Conservation (phyloP, 2,888 invertebrate genomes). For the Stenodema calcarata region DNA sequence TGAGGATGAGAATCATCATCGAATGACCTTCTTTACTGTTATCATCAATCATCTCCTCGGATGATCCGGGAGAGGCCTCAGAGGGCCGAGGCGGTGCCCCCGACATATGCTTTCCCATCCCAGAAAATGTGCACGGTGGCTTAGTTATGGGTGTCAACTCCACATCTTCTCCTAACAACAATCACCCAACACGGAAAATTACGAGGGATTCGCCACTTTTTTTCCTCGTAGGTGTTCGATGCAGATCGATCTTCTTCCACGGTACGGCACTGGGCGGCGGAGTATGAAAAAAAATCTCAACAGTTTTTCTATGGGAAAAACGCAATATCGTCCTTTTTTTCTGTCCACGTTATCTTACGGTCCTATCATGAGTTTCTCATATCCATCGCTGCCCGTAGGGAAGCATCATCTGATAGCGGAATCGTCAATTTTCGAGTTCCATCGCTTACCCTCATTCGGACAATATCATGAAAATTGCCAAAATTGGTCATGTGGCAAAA, state of each 20-base stretch:
- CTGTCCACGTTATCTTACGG: neutral
- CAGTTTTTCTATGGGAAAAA: neutral
- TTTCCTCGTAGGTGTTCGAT: no score
- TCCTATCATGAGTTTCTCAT: neutral
- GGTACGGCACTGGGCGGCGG: neutral
- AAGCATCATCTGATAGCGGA: neutral
- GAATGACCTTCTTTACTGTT: neutral
- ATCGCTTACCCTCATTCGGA: neutral
- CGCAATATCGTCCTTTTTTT: neutral
- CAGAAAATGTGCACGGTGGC: slow-evolving; percentile 18
- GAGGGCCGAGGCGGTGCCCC: neutral
- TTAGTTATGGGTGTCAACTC: slow-evolving; percentile 14
- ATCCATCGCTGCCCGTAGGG: neutral
- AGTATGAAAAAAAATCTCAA: neutral
- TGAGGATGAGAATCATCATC: neutral
- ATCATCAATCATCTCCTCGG: slow-evolving; percentile 4
- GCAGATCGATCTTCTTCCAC: neutral
- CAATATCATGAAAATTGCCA: neutral
- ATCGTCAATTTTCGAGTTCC: neutral
- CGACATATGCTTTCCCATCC: neutral
- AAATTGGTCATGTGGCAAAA: no score
- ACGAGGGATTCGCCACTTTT: neutral
- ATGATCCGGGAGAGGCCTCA: neutral
- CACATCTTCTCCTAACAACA: neutral
- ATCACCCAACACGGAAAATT: neutral